phyloP scores from a whole-genome alignment of 2,113 vertebrate species.

The Natator depressus region DNA sequence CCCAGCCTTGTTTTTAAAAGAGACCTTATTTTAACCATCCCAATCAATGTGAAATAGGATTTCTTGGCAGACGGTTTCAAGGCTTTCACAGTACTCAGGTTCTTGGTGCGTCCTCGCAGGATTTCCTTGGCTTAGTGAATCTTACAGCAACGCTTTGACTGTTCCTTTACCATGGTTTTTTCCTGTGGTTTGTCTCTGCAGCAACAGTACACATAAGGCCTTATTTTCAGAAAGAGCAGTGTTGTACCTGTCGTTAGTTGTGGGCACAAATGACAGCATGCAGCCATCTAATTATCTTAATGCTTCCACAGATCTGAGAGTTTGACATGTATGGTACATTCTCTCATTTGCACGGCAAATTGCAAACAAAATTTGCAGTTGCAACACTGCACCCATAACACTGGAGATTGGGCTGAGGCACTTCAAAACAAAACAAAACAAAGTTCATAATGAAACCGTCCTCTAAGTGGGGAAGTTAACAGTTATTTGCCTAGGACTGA shows the following conservation, averaged over 20 bases:
- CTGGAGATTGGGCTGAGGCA: not conserved
- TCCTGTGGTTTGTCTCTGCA: not conserved
- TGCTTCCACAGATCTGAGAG: not conserved
- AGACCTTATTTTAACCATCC: not conserved
- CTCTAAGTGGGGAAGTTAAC: not conserved
- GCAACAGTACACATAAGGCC: not conserved
- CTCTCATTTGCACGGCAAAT: not conserved
- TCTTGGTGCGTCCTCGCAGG: not conserved
- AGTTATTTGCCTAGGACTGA: not conserved
- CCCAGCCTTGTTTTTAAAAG: not conserved
- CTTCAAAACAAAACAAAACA: not conserved
- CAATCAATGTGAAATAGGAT: fast-evolving
- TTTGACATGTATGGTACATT: not conserved
- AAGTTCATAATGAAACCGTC: not conserved
- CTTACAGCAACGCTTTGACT: not conserved
- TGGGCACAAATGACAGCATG: not conserved
- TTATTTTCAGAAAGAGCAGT: not conserved
- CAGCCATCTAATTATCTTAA: not conserved
- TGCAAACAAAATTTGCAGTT: not conserved
- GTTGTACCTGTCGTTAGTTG: not conserved
- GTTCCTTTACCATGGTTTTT: not conserved
- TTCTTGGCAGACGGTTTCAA: not conserved
- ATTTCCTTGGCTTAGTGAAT: not conserved
- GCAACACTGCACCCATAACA: not conserved
- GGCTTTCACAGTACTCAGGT: not conserved